phyloP scores from a whole-genome alignment of 2,888 invertebrate genomes.

The Machimus atricapillus region DNA sequence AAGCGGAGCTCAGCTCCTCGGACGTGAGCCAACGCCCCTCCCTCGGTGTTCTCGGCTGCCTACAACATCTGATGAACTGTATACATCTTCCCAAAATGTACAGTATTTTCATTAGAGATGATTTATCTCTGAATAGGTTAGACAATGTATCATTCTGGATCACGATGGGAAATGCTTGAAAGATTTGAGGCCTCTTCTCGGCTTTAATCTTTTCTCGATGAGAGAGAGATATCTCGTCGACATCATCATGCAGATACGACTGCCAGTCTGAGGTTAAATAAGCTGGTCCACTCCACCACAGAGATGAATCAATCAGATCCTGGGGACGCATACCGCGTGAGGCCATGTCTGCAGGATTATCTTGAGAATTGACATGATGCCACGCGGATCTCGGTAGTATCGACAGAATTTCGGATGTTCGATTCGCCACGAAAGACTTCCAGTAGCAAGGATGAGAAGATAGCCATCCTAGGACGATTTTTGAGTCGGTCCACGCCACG shows the following conservation, averaged over 20 bases:
- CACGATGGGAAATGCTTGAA: background rate
- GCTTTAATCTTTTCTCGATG: too few relatives aligned
- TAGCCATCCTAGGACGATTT: background rate
- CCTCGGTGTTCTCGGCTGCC: background rate
- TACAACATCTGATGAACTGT: background rate
- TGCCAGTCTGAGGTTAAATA: background rate
- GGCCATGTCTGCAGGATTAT: constrained; percentile 3
- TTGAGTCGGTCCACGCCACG: constrained; percentile 18
- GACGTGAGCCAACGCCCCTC: background rate
- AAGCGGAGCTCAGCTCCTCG: background rate
- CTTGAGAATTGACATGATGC: background rate
- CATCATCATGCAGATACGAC: background rate
- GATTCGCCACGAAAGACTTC: background rate
- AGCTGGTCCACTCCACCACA: background rate
- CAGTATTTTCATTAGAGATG: background rate
- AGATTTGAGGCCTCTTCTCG: background rate
- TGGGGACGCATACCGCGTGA: background rate
- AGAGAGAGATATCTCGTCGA: too few relatives aligned
- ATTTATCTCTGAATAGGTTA: background rate
- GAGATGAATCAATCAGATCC: background rate
- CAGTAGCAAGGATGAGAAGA: background rate
- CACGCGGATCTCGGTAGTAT: background rate
- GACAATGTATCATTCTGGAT: background rate
- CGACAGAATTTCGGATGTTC: background rate
- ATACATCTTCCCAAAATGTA: background rate